Evolutionary conservation across 2,797 vertebrate species (phyloP).

Genomic region (Taenioides sp.): DNA sequence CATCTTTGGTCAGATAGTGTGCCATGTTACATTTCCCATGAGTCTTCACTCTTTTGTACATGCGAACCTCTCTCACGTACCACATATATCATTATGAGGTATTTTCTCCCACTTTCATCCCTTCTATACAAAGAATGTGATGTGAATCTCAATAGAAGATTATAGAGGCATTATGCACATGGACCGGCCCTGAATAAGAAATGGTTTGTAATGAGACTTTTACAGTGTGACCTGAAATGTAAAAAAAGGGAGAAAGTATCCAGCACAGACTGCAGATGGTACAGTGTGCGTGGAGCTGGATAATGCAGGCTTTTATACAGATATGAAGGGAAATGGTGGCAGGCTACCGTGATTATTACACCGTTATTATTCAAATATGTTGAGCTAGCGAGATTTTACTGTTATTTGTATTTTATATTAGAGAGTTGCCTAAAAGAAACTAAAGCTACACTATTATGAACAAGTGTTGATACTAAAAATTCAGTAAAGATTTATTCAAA

Average conservation of each 20-base stretch:
- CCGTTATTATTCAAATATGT: no score
- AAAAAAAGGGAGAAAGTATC: neutral
- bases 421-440: no score
- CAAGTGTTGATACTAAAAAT: no score
- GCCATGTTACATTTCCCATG: neutral
- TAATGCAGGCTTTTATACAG: no score
- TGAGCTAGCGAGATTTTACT: no score
- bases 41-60: neutral
- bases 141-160: constrained; percentile 27
- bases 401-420: no score
- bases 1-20: neutral
- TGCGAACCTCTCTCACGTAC: neutral
- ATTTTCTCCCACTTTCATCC: constrained; percentile 22
- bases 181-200: constrained; percentile 25
- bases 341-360: no score
- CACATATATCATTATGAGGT: neutral
- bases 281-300: no score
- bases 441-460: no score
- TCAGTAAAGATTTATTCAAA: no score
- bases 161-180: constrained; percentile 27
- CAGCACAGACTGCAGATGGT: no score
- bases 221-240: neutral
- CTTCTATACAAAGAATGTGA: neutral
- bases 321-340: no score
- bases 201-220: constrained; percentile 26